Base-by-base conservation (phyloP, 2,888 invertebrate species). In the Brachycybe producta region DNA sequence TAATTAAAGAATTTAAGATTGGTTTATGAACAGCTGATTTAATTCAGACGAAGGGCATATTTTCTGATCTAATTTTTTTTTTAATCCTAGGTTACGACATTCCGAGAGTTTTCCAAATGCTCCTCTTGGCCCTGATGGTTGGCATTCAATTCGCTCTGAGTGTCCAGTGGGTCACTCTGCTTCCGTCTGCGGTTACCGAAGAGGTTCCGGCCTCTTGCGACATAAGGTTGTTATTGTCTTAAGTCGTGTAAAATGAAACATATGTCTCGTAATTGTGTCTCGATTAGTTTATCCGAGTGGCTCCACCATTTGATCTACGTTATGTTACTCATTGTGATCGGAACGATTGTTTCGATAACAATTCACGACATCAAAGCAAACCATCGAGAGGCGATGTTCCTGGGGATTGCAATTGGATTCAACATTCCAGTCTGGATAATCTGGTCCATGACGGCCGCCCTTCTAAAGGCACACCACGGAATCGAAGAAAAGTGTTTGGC, bases 371-470 rank as follows among this genome's bases (percentile, higher is more conserved):
- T 53, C 40, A 50, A 50, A 34, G 32, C 24, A 34, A 51, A 51
- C 27, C 53, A 53, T 28, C 23, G 53, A 2, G 53, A 53, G n/a
- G 36, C 49, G 5, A 42, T 53, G 32, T 53, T 53, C 19, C 35
- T 53, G 11, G 53, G 50, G 5, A 17, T 53, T 5, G 49, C 48
- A 3, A 38, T 51, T 27, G 53, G 53, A 21, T 45, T 53, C 45
- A 53, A 38, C 39, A 26, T 45, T 8, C 53, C 53, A 3, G n/a
- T 53, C 5, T 53, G 53, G 53, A 15, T 53, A 5, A 44, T 53
- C 4, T 53, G 53, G 53, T 23, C 27, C 7, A 8, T 28, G 3
- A 21, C 39, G 5, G 43, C 36, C 11, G 43, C 45, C 13, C 26
- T 51, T 5, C 26, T 53, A 11, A 13, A 39, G 3, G 38, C 8